A percentile compares a stretch with the other conserved stretches of the same genome.
Conservation (phyloP, 2,113 vertebrate genomes). For the Saguinus imperator region DNA sequence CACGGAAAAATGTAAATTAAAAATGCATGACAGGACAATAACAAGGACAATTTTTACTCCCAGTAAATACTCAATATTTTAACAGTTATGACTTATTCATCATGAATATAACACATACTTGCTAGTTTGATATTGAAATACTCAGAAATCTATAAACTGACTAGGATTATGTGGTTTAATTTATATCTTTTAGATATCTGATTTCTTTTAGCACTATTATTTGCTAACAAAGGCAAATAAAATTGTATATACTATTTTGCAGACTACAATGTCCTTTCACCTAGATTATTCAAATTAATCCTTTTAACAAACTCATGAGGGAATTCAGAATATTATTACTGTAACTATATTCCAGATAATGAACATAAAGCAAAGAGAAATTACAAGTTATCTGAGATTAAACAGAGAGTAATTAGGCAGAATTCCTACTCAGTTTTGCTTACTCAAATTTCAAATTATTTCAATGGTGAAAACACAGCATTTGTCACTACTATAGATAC, state of each 20-base stretch:
- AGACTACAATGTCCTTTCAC: not conserved
- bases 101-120: not conserved
- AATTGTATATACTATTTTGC: not conserved
- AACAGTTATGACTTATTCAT: not conserved
- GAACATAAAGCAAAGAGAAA: constrained; percentile 3
- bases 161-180: not conserved
- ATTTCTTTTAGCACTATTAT: not conserved
- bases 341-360: not conserved
- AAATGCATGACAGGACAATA: not conserved
- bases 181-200: not conserved
- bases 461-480: not conserved
- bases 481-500: not conserved
- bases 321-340: not conserved
- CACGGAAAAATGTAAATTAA: not conserved
- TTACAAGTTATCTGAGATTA: not conserved
- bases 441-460: not conserved
- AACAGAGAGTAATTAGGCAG: not conserved
- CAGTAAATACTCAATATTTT: not conserved
- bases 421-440: not conserved
- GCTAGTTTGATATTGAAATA: not conserved
- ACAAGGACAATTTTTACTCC: not conserved
- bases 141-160: not conserved
- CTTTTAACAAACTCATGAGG: not conserved
- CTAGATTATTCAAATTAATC: not conserved
- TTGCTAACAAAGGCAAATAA: not conserved